Evolutionary conservation across 2,797 vertebrate genomes (phyloP), one percentile per base, ranked within the genome.

Genomic region (Sebastes alutus): DNA sequence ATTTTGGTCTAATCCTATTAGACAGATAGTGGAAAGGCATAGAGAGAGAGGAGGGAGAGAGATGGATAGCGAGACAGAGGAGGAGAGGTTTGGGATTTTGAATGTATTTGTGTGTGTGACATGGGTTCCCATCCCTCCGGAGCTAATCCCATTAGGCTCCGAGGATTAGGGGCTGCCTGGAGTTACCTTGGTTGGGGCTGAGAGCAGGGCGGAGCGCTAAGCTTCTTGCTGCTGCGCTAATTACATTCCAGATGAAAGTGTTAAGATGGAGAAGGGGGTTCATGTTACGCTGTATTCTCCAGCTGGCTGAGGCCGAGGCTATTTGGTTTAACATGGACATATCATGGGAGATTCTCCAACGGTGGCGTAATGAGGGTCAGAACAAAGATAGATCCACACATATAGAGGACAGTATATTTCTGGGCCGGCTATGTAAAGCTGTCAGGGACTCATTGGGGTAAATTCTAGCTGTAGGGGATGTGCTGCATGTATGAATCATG

Each of bases 81-180:
- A 82, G 77, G 67, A 78, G 87, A 77, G 67, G 75, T 78, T 49
- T 77, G 69, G 85, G 74, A 72, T 87, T 89, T 62, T 84, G 18
- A 87, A 81, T 82, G 80, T 80, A 80, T 87, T 77, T 84, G 70
- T 79, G 75, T 72, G 76, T 88, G 92, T 89, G 93, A 95, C 92
- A 92, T 77, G 91, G 91, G 91, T 93, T 92, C 79, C 83, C 86
- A 94, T 93, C 82, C 92, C 87, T 89, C 85, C 38, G 75, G 90
- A 90, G 93, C 83, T 95, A 96, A 96, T 96, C 94, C 92, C 92
- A 94, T 96, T 96, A 95, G 91, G 81, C 92, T 88, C 54, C 74
- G 83, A 90, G 93, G 95, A 95, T 95, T 94, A 94, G 88, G 87
- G 84, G 78, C 90, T 87, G 83, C 86, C 87, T 91, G 78, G 81